phyloP scores from a whole-genome alignment of 2,888 invertebrate genomes.

The Sarcophaga caerulescens region DNA sequence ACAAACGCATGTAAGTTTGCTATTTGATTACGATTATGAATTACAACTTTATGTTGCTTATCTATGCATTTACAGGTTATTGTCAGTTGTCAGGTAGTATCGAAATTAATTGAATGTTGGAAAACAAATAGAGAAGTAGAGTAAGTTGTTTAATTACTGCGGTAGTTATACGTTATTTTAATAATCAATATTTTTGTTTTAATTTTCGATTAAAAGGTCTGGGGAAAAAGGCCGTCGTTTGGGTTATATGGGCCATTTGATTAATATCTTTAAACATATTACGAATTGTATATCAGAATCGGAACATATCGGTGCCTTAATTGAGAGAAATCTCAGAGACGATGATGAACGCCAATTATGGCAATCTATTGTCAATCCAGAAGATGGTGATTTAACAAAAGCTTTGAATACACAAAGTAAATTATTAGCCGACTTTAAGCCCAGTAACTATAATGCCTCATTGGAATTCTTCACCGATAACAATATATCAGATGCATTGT shows the following conservation, averaged over 20 bases:
- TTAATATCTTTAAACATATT: constrained; percentile 84
- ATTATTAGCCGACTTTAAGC: constrained; percentile 79
- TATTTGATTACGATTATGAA: neutral
- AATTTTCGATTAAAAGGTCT: constrained; percentile 76
- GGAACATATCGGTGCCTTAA: constrained; percentile 83
- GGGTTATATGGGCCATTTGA: constrained; percentile 87
- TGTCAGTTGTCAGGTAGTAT: constrained; percentile 89
- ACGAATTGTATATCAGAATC: constrained; percentile 81
- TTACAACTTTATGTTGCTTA: constrained; percentile 13
- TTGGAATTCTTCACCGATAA: constrained; percentile 52
- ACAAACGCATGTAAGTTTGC: constrained; percentile 82
- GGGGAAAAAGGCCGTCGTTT: constrained; percentile 83
- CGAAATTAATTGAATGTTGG: constrained; percentile 91
- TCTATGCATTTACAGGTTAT: constrained; percentile 84
- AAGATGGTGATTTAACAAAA: constrained; percentile 77
- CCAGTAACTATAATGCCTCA: constrained; percentile 64
- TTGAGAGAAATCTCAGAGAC: constrained; percentile 82
- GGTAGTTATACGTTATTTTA: neutral
- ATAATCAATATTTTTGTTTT: neutral
- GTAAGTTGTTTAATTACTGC: constrained; percentile 83
- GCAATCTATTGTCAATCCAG: constrained; percentile 78
- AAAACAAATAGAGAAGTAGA: constrained; percentile 89
- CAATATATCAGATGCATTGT: constrained; percentile 58
- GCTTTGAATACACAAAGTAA: constrained; percentile 77
- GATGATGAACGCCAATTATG: constrained; percentile 82